Evolutionary conservation across 2,888 invertebrate species (phyloP), one percentile per base, ranked within the genome.

Genomic region (Cristatella mucedo): DNA sequence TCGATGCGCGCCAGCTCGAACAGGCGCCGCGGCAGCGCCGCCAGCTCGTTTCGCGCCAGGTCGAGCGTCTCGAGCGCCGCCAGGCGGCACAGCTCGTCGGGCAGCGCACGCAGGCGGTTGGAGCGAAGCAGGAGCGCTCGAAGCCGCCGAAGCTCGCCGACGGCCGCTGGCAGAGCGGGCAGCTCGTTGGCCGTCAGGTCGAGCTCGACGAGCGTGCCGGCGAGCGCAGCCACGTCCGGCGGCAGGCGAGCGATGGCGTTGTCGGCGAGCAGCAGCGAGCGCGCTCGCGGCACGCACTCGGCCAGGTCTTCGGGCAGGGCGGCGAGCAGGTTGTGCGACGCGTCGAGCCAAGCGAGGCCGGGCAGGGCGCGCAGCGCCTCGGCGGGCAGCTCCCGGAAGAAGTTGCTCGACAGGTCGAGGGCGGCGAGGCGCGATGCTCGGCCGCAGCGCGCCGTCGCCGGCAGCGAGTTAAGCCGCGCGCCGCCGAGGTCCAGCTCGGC

Each of bases 391-490:
- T 46, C 51, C 41, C 53, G 51, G 29, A 63, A 53, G 44, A 55
- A 63, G 46, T 63, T 64, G 41, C 53, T 52, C 34, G 51, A 50
- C 6, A 62, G 44, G 43, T 57, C 55, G 29, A 63, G 48, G 41
- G 59, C 59, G 29, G 46, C 42, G 15, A 64, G 46, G 21, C 50
- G 49, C n/a, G n/a, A n/a, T n/a, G n/a, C n/a, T n/a, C n/a, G n/a
- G n/a, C n/a, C n/a, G 11, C 49, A 48, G 37, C 51, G 52, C 43
- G 50, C 53, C 36, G 53, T 52, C 13, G 60, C 55, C 3, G 62
- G 62, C 21, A 65, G 45, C 37, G 47, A 55, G 51, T 65, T 65
- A 13, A 65, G 56, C 43, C 63, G 61, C n/a, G 60, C 57, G 26
- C 47, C 50, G 38, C 61, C 58, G 32, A 65, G 49, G 46, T 65